phyloP scores from a whole-genome alignment of 2,797 vertebrate species.

The Pseudochirops cupreus region DNA sequence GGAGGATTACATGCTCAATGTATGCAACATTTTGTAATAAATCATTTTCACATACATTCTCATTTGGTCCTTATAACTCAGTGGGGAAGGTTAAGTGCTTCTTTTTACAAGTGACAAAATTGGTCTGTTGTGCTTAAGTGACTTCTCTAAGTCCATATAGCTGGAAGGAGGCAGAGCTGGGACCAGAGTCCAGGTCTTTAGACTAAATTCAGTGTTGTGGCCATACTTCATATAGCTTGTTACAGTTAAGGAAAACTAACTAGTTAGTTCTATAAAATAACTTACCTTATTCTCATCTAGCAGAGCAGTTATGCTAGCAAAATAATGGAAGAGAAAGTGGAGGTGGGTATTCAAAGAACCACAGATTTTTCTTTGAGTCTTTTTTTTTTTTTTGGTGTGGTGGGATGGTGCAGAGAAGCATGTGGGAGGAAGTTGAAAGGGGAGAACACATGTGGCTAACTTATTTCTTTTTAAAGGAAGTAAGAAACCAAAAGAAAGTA shows the following conservation, averaged over 20 bases:
- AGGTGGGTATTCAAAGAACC: neutral
- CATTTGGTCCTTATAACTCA: neutral
- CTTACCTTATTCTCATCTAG: no score
- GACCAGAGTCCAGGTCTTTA: neutral
- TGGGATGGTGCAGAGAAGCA: neutral
- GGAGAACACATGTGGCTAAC: neutral
- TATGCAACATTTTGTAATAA: neutral
- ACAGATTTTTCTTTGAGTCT: neutral
- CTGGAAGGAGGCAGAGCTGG: conserved; percentile 7
- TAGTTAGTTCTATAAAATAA: neutral
- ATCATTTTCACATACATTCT: neutral
- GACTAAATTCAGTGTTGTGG: neutral
- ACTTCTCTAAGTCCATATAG: neutral
- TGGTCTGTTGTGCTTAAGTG: neutral
- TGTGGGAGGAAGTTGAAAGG: neutral
- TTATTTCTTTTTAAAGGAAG: conserved; percentile 17
- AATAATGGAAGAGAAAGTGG: neutral
- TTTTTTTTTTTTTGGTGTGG: neutral
- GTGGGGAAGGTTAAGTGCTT: conserved; percentile 12
- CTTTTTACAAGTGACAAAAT: conserved; percentile 13
- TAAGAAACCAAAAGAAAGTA: neutral
- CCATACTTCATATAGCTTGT: neutral
- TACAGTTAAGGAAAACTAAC: neutral
- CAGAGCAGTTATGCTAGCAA: neutral
- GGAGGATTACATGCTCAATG: neutral